A percentile compares a stretch with the other conserved stretches of the same genome.
These are phyloP conservation scores for Chrysodeixis includens DNA, from an alignment of 2,888 invertebrate genomes.

Conservation along the genomic window DNA sequence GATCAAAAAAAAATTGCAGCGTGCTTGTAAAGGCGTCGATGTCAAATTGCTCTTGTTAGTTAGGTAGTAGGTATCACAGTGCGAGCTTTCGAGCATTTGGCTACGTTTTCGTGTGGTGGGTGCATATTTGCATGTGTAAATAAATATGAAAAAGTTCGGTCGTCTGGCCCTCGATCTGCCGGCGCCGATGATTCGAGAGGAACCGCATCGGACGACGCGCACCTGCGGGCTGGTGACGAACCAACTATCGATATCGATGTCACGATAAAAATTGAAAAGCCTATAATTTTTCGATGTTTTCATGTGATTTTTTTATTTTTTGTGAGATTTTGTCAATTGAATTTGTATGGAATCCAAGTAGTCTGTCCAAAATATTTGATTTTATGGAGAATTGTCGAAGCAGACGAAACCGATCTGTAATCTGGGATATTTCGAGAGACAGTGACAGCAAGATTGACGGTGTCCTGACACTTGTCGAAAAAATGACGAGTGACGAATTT, in stretches of 20 bases:
- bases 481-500: slow-evolving; percentile 36
- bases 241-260: slow-evolving; percentile 64
- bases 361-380: neutral
- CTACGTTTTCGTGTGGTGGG: slow-evolving; percentile 50
- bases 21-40: no score
- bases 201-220: slow-evolving; percentile 65
- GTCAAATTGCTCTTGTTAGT: no score
- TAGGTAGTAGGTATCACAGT: no score
- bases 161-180: slow-evolving; percentile 64
- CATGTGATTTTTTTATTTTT: neutral
- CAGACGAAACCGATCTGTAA: neutral
- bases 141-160: slow-evolving; percentile 76
- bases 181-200: slow-evolving; percentile 63
- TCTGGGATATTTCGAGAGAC: slow-evolving; percentile 5
- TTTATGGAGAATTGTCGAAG: neutral
- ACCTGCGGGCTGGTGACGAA: slow-evolving; percentile 73
- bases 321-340: no score
- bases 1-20: no score
- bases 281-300: neutral
- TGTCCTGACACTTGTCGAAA: slow-evolving; percentile 20
- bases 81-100: slow-evolving; percentile 20
- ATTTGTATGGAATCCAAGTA: neutral
- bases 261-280: neutral
- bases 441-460: slow-evolving; percentile 3
- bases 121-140: slow-evolving; percentile 81